Evolutionary conservation across 2,888 invertebrate genomes (phyloP).

Genomic region (Electrophaes corylata): DNA sequence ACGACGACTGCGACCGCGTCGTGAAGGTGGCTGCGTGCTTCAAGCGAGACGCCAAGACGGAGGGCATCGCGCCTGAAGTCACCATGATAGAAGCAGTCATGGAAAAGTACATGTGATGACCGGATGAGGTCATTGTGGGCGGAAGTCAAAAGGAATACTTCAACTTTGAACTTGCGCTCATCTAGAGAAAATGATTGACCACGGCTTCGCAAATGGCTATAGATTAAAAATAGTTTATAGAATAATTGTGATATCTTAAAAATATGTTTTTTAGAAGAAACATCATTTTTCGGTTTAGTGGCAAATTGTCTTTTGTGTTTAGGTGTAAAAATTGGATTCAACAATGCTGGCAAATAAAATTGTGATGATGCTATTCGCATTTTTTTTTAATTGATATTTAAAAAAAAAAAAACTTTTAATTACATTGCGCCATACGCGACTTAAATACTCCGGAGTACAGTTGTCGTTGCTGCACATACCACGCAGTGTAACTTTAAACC

Average conservation of each 20-base stretch:
- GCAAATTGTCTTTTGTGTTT: neutral
- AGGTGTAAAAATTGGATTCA: neutral
- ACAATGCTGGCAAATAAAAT: slow-evolving; percentile 2
- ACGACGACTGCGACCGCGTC: slow-evolving; percentile 70
- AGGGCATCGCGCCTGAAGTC: slow-evolving; percentile 73
- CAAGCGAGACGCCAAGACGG: slow-evolving; percentile 62
- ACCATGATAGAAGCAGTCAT: slow-evolving; percentile 76
- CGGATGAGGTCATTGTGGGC: neutral
- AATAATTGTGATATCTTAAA: slow-evolving; percentile 1
- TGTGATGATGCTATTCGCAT: neutral
- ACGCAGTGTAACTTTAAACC: too few species aligned
- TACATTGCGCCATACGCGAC: too few species aligned
- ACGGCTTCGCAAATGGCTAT: neutral
- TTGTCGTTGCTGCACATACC: too few species aligned
- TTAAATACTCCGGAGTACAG: too few species aligned
- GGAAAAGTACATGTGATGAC: slow-evolving; percentile 58
- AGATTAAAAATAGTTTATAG: slow-evolving; percentile 4
- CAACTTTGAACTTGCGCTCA: neutral
- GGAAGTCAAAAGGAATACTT: slow-evolving; percentile 3
- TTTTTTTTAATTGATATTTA: neutral
- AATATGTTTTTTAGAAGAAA: neutral
- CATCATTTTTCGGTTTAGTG: neutral
- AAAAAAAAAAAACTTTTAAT: too few species aligned
- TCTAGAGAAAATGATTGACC: neutral
- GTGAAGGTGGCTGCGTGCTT: slow-evolving; percentile 77